Base-by-base conservation (phyloP, 1,140 invertebrate species). In the Eumeta japonica region DNA sequence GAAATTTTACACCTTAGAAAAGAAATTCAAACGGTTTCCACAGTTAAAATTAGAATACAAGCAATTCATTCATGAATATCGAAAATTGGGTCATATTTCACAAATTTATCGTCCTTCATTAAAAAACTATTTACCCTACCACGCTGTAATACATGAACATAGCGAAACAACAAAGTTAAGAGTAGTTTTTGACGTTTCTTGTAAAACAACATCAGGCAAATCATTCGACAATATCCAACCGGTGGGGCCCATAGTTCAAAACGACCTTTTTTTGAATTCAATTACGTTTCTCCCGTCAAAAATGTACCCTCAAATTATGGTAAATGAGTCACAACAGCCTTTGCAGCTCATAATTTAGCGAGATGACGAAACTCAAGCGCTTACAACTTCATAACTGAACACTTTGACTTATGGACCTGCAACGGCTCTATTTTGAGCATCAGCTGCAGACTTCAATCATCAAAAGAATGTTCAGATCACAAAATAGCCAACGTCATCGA, bases 41-140 rank as follows among this genome's bases (percentile, higher is more conserved):
- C 7, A 24, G 20, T n/a, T 24, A 7, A 7, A n/a, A n/a, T n/a
- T n/a, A n/a, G n/a, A n/a, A n/a, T n/a, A n/a, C n/a, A n/a, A n/a
- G n/a, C n/a, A 38, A 3, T 38, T 38, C 13, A 38, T 38, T 16
- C 4, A 9, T 13, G 37, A 38, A 31, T 38, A 38, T 31, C 3
- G 12, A 17, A n/a, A 16, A 2, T 12, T 30, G 10, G 28, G 17
- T 30, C 37, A 38, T 18, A 38, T 38, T 28, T 16, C 15, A 28
- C 17, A 30, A 17, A 31, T 12, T 31, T 30, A 9, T 7, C 3
- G 9, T 10, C 28, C 5, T 10, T 12, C 5, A 5, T 9, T 10
- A 30, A 20, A 11, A 34, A 52, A 57, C 51, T 70, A 57, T 45
- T 31, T 73, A 5, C 58, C 63, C 2, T 65, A 76, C 46, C 63